Percentiles rank a stretch among this genome's conserved stretches.
These are phyloP conservation scores for Adrianichthys oophorus DNA, from an alignment of 2,797 vertebrate genomes.

Conservation along the genomic window DNA sequence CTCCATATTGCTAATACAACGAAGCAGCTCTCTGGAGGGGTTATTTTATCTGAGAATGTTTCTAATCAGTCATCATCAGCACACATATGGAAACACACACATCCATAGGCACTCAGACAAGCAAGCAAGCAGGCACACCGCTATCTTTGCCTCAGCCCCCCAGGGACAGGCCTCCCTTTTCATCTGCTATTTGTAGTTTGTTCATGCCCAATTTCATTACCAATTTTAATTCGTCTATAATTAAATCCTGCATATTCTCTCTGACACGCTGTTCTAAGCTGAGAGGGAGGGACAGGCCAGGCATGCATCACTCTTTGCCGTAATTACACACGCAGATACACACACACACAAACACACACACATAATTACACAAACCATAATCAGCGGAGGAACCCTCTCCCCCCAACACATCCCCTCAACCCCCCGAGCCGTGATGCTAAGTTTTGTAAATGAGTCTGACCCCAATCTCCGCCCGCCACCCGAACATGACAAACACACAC, in stretches of 20 bases:
- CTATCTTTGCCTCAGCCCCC: conserved; percentile 76
- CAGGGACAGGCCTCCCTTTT: conserved; percentile 83
- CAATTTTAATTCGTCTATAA: conserved; percentile 99
- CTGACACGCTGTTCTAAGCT: conserved; percentile 94
- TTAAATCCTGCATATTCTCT: conserved; percentile 99
- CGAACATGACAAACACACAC: conserved; percentile 76
- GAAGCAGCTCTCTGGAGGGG: conserved; percentile 32
- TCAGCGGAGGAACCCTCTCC: conserved; percentile 93
- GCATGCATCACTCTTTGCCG: conserved; percentile 94
- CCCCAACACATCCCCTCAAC: conserved; percentile 71
- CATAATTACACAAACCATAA: conserved; percentile 86
- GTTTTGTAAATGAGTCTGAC: conserved; percentile 99
- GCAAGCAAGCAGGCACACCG: conserved; percentile 64
- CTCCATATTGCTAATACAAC: conserved; percentile 31
- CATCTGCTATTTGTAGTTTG: conserved; percentile 89
- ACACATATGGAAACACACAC: conserved; percentile 51
- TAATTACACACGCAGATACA: conserved; percentile 85
- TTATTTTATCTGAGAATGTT: conserved; percentile 70
- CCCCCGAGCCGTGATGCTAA: conserved; percentile 93
- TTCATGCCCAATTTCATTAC: conserved; percentile 99
- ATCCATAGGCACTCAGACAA: conserved; percentile 60
- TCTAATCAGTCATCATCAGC: conserved; percentile 80
- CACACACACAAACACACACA: conserved; percentile 42
- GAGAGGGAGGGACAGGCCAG: conserved; percentile 95
- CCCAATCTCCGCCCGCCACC: conserved; percentile 99